phyloP scores from a whole-genome alignment of 2,888 invertebrate species.

The Eristalinus aeneus region DNA sequence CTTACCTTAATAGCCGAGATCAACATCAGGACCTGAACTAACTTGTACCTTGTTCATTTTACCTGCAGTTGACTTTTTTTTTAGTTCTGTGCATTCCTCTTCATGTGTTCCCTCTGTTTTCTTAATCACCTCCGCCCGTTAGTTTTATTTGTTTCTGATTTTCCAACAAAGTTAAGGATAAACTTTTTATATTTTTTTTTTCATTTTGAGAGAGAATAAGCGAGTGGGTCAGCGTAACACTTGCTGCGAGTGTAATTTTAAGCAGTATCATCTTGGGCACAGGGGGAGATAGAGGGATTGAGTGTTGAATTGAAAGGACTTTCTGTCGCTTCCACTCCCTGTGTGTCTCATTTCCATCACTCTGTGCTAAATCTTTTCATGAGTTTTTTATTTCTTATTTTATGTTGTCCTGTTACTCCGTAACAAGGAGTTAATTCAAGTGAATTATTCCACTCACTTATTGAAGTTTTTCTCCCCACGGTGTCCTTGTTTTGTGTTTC shows the following conservation, averaged over 20 bases:
- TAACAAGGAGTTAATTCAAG: slow-evolving; percentile 17
- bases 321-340: slow-evolving; percentile 1
- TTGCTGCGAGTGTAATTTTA: neutral
- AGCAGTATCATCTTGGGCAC: neutral
- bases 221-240: neutral
- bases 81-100: neutral
- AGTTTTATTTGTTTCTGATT: neutral
- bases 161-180: slow-evolving; percentile 35
- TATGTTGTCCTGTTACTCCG: slow-evolving; percentile 11
- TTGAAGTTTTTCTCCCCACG: neutral
- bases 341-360: neutral
- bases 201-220: slow-evolving; percentile 9
- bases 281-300: neutral
- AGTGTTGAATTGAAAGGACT: neutral
- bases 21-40: slow-evolving; percentile 44
- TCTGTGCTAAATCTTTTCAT: neutral
- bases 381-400: neutral
- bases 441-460: slow-evolving; percentile 14
- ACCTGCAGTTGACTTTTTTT: neutral
- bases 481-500: neutral
- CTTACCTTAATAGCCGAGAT: slow-evolving; percentile 54
- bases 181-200: slow-evolving; percentile 19
- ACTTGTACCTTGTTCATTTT: slow-evolving; percentile 31
- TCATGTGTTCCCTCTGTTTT: slow-evolving; percentile 8
- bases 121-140: slow-evolving; percentile 28